Evolutionary conservation across 2,797 vertebrate genomes (phyloP), one percentile per base, ranked within the genome.

Genomic region (Sciurus carolinensis): DNA sequence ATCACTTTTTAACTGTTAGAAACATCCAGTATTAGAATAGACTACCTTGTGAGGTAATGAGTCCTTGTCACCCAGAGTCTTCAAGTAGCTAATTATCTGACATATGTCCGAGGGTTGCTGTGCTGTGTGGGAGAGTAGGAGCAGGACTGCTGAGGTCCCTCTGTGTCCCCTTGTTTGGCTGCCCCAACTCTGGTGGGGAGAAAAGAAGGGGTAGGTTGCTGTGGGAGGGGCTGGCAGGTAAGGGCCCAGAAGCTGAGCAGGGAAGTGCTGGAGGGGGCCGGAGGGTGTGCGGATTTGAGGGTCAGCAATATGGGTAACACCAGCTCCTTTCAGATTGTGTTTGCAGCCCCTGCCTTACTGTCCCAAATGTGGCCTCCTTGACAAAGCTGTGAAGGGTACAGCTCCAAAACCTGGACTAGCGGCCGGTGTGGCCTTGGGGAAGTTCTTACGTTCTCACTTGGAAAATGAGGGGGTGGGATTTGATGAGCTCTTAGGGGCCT

Each of bases 381-480:
- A 12, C 52, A 66, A 47, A 81, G 57, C 81, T 83, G 36, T 22
- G 18, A 64, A 18, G 57, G 59, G 76, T 72, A 33, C 66, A 76
- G 0, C 83, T 84, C 76, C 66, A 10, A 22, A 52, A n/a, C 94
- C 36, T 26, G 42, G 75, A 59, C 52, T 7, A 1, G 33, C 47
- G 77, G 67, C 47, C 33, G 13, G 8, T 1, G 69, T 59, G 62
- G 69, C 30, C 24, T 47, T 59, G 64, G 42, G 88, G 84, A 47
- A n/a, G 64, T 54, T 66, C 52, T 69, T 28, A 33, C 82, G 72
- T 75, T 89, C 87, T 91, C 67, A 81, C 84, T 72, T 96, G 44
- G 54, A 87, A 67, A 71, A 24, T 5, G 22, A 86, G 67, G 1
- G 81, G 79, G 18, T 59, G 47, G 94, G 47, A 59, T 90, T 20